Base-by-base conservation (phyloP, 2,888 invertebrate species). In the Heliconius ismenius region DNA sequence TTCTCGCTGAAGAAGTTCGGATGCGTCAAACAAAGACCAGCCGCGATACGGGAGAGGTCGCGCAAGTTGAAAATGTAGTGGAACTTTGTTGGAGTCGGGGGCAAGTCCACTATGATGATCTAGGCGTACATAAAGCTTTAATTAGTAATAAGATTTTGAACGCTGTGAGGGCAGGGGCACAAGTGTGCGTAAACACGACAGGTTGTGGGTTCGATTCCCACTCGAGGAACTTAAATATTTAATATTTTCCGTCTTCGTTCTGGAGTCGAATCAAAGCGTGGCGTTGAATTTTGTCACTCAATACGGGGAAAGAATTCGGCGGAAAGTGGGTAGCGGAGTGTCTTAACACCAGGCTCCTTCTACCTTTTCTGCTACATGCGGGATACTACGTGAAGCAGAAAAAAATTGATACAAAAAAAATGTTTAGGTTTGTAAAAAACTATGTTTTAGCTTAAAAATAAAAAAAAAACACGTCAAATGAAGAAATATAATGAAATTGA, bases 1-100 rank as follows among this genome's bases (percentile, higher is more conserved):
- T 95, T 90, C 75, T 95, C 95, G 73, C 95, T 95, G 89, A 97
- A 98, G 85, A 95, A 95, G 80, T 95, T 95, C 0, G 97, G 96
- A 63, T 96, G 95, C 15, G 97, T 97, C 79, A 97, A 95, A 76
- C 97, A 96, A 87, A 98, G 88, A 1, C 98, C 98, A 21, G 96
- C 96, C 82, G 96, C 96, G 79, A 98, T 96, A 76, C 98, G 95
- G 0, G 98, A 98, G 82, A 98, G 90, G 92, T 98, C 98, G 68
- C 98, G 95, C 89, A 98, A 95, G 91, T 98, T 98, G 93, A 98
- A 98, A 82, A 98, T 97, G 91, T 98, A 98, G 92, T 98, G 98
- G 92, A 98, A 98, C 90, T 98, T 98, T 9, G 97, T 96, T 0
- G 98, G 98, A 0, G 98, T 98, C 2, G 98, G 98, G 0, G 98